These are phyloP conservation scores for Acanthochromis polyacanthus DNA, from an alignment of 2,113 vertebrate species.

Conservation along the genomic window DNA sequence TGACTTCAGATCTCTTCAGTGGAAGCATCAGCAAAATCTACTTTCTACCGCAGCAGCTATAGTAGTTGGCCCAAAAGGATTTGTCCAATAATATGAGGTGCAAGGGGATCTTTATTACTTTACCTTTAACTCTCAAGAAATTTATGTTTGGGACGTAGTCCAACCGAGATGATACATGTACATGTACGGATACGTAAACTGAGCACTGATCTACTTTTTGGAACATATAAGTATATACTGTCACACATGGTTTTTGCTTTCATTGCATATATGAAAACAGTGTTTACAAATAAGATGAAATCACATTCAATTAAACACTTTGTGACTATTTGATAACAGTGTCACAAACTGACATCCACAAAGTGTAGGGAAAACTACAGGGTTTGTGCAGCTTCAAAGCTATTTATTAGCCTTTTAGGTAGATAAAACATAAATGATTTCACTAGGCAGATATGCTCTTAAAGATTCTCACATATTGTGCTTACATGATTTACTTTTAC, in stretches of 20 bases:
- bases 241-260: not conserved
- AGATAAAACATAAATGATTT: not conserved
- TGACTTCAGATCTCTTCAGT: slow-evolving; percentile 9
- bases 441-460: not conserved
- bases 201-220: no score
- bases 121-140: not conserved
- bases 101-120: not conserved
- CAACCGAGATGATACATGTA: not conserved
- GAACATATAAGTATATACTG: not conserved
- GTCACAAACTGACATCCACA: no score
- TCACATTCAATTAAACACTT: not conserved
- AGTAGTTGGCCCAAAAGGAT: not conserved
- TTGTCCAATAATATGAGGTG: not conserved
- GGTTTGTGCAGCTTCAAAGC: not conserved
- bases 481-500: not conserved
- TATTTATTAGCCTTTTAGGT: not conserved
- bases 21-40: not conserved
- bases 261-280: not conserved
- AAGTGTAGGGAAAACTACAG: not conserved
- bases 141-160: not conserved
- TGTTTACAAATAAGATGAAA: not conserved
- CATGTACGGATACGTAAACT: not conserved
- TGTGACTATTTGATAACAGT: no score
- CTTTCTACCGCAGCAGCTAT: not conserved
- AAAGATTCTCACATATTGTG: not conserved